phyloP scores from a whole-genome alignment of 1,140 invertebrate genomes.

The Drosophila pachea region DNA sequence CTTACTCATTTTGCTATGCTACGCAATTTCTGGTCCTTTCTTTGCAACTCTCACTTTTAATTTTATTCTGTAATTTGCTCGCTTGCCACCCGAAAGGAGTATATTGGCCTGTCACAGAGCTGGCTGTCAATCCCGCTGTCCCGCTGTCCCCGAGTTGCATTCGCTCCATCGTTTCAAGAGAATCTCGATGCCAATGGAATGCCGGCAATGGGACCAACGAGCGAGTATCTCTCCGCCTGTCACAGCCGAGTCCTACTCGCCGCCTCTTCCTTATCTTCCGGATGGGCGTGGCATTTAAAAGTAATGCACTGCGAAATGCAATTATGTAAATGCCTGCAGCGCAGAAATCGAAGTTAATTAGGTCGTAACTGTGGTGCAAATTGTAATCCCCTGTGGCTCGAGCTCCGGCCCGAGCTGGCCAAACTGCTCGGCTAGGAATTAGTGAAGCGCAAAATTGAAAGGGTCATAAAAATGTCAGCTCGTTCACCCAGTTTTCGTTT shows the following conservation, averaged over 20 bases:
- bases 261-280: constrained; percentile 34
- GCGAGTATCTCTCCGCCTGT: not conserved
- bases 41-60: constrained; percentile 61
- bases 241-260: not conserved
- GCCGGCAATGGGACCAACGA: not conserved
- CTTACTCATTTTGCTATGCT: constrained; percentile 42
- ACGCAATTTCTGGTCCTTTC: constrained; percentile 58
- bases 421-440: constrained; percentile 55
- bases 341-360: constrained; percentile 73
- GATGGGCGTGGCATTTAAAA: constrained; percentile 50
- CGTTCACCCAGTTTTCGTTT: not conserved
- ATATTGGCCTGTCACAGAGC: not conserved
- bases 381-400: constrained; percentile 32
- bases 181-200: no score
- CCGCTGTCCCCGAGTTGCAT: no score
- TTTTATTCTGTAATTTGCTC: constrained; percentile 6
- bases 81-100: not conserved
- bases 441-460: constrained; percentile 58
- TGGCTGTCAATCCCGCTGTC: no score
- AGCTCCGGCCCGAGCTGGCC: constrained; percentile 13
- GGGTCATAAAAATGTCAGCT: constrained; percentile 53
- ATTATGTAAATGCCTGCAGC: constrained; percentile 72
- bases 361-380: constrained; percentile 69
- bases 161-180: no score
- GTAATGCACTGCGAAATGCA: constrained; percentile 69